These are phyloP conservation scores for Pogonus chalceus DNA, from an alignment of 1,140 invertebrate species.

Conservation along the genomic window DNA sequence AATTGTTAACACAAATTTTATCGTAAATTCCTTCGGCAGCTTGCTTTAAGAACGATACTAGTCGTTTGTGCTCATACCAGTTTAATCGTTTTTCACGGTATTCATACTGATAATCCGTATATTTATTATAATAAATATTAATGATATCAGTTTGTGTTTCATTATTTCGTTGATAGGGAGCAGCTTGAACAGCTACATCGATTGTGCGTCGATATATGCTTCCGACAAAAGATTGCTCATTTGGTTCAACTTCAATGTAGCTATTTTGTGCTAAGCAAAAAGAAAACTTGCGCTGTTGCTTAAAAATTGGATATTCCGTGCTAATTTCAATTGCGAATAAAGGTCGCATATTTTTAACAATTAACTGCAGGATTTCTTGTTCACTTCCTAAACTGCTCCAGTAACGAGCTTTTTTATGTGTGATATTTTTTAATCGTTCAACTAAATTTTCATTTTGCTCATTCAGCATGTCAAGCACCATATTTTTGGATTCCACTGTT, in stretches of 20 bases:
- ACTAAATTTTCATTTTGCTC: slow-evolving; percentile 50
- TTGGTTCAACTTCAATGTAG: slow-evolving; percentile 51
- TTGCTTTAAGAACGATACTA: slow-evolving; percentile 20
- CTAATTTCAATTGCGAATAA: slow-evolving; percentile 54
- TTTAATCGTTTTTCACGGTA: slow-evolving; percentile 33
- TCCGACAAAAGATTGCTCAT: slow-evolving; percentile 31
- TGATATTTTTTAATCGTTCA: slow-evolving; percentile 47
- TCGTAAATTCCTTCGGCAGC: slow-evolving; percentile 29
- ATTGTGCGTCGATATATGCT: slow-evolving; percentile 44
- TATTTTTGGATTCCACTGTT: slow-evolving; percentile 38
- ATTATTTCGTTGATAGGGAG: slow-evolving; percentile 32
- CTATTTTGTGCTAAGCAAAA: slow-evolving; percentile 49
- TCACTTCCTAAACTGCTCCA: slow-evolving; percentile 57
- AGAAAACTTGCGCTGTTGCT: slow-evolving; percentile 37
- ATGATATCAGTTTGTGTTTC: slow-evolving; percentile 54
- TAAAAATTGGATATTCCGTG: slow-evolving; percentile 44
- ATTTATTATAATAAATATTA: slow-evolving; percentile 52
- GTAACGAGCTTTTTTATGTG: slow-evolving; percentile 44
- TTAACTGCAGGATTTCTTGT: slow-evolving; percentile 44
- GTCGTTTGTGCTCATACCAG: slow-evolving; percentile 1
- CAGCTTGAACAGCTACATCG: slow-evolving; percentile 41
- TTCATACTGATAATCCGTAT: slow-evolving; percentile 48
- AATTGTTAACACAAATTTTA: slow-evolving; percentile 43
- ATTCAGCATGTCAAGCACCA: slow-evolving; percentile 40
- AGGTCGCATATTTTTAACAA: slow-evolving; percentile 41